Base-by-base conservation (phyloP, 2,113 vertebrate species). In the Stegostoma tigrinum region DNA sequence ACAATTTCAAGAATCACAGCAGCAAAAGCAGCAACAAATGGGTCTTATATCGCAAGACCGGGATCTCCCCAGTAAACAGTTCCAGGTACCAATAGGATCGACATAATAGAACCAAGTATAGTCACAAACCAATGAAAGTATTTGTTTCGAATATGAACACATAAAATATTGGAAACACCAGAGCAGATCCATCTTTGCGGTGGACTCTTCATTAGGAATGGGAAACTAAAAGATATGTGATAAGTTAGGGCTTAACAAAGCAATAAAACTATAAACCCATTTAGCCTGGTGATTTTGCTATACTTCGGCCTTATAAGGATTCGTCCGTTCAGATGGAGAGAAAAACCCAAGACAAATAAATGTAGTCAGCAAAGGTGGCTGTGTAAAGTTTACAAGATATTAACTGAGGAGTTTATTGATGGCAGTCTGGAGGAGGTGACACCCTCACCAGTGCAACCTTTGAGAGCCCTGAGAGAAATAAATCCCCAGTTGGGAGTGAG, bases 61-160 rank as follows among this genome's bases (percentile, higher is more conserved):
- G 95, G 97, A 97, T 14, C 96, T 96, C 66, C 90, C 96, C n/a
- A 97, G 96, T 96, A 96, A 97, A 95, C 97, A 97, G 0, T 96
- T 97, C 94, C 96, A 97, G 8, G 97, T 96, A n/a, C 97, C 97
- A 95, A 96, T 97, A 0, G 75, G 96, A 61, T 95, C 97, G 17
- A 96, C 97, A 2, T 97, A 97, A 97, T 96, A 96, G 97, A 98
- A 72, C 96, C 96, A 0, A 97, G 96, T 0, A 96, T 96, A 95
- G 21, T 97, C 95, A 67, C 97, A 0, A 97, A 95, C 96, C 98
- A 98, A 97, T 97, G 98, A 97, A 52, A 70, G 70, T 70, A 30
- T 8, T 94, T 19, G 87, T 91, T 91, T n/a, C 30, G 30, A n/a
- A 61, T 5, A n/a, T 21, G 17, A 91, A 64, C n/a, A 61, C 55